These are phyloP conservation scores for Cantharis lateralis DNA, from an alignment of 2,888 invertebrate species.

Conservation along the genomic window DNA sequence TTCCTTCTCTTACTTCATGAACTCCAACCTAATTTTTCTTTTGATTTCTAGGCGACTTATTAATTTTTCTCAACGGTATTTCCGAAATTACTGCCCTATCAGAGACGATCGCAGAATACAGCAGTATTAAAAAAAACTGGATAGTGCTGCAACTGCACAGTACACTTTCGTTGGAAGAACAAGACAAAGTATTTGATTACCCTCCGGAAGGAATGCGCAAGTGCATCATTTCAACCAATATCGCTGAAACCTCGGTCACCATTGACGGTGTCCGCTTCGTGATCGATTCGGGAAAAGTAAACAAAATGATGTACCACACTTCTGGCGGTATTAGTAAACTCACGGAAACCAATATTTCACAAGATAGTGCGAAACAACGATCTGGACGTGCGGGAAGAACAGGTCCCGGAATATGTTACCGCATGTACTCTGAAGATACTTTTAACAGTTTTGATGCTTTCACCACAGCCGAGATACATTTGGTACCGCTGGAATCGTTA, in stretches of 20 bases:
- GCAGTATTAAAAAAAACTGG: conserved; percentile 81
- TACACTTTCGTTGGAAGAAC: conserved; percentile 88
- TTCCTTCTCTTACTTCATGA: background rate
- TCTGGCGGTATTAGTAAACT: conserved; percentile 86
- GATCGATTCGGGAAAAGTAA: conserved; percentile 92
- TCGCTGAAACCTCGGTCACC: conserved; percentile 98
- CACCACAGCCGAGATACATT: conserved; percentile 90
- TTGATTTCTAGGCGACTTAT: conserved; percentile 76
- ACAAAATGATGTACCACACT: conserved; percentile 96
- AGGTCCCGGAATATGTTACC: conserved; percentile 93
- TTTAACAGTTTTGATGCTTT: conserved; percentile 79
- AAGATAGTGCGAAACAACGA: conserved; percentile 95
- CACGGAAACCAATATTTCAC: conserved; percentile 96
- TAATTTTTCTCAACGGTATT: conserved; percentile 94
- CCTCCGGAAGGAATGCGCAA: conserved; percentile 93
- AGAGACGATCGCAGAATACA: conserved; percentile 84
- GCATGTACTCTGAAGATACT: conserved; percentile 85
- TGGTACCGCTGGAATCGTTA: conserved; percentile 92
- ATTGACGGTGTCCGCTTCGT: conserved; percentile 98
- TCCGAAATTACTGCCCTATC: conserved; percentile 88
- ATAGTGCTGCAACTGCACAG: conserved; percentile 92
- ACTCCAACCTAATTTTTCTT: background rate
- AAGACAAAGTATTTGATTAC: conserved; percentile 97
- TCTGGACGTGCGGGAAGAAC: conserved; percentile 95
- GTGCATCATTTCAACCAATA: conserved; percentile 97